These are phyloP conservation scores for Sarcophaga peregrina DNA, from an alignment of 1,140 invertebrate genomes.

Conservation along the genomic window DNA sequence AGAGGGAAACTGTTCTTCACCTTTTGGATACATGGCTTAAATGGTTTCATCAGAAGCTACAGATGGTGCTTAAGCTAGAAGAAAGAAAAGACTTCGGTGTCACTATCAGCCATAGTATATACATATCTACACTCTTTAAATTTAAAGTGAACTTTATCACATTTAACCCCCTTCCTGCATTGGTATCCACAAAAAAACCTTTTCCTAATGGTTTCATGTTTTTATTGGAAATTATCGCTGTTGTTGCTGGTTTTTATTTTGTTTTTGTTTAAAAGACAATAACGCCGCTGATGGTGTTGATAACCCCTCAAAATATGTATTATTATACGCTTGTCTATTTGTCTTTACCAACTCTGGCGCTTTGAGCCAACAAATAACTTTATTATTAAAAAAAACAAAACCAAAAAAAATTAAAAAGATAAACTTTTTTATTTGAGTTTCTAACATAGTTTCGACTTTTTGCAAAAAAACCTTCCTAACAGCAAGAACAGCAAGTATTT, in stretches of 20 bases:
- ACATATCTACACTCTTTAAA: no score
- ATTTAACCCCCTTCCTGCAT: no score
- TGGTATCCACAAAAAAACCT: no score
- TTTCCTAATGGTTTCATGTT: background rate
- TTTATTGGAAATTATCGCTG: background rate
- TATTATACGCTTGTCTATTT: background rate
- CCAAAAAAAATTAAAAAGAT: no score
- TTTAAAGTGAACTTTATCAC: no score
- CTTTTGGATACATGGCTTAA: no score
- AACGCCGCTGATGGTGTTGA: background rate
- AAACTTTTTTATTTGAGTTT: slow-evolving; percentile 13
- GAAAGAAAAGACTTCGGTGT: no score
- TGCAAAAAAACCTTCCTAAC: background rate
- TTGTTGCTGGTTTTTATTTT: background rate
- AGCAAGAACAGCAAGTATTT: background rate
- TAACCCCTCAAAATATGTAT: background rate
- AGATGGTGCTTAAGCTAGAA: no score
- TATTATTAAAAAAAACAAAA: background rate
- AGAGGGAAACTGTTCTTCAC: no score
- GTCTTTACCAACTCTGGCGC: background rate
- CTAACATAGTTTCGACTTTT: background rate
- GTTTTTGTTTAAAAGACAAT: background rate
- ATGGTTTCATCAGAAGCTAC: no score
- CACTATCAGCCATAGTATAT: no score
- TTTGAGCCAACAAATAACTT: slow-evolving; percentile 24